A percentile compares a stretch with the other conserved stretches of the same genome.
phyloP scores from a whole-genome alignment of 2,888 invertebrate species.

The Acanthosepion pharaonis region DNA sequence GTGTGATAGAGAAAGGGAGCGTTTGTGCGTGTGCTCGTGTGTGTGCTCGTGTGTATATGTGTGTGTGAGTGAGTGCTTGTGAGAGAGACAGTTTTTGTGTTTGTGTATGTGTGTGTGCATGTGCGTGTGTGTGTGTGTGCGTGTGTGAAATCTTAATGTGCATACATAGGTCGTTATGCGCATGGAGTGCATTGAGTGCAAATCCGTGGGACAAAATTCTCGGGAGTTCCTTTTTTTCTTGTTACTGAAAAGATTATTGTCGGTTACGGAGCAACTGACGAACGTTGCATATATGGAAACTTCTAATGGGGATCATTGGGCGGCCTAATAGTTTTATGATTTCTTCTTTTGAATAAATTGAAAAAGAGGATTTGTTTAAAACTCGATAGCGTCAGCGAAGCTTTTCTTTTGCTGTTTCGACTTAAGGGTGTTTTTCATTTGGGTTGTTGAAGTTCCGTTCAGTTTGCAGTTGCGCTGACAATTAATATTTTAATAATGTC shows the following conservation, averaged over 20 bases:
- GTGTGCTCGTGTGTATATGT: too few species aligned
- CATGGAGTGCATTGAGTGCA: background rate
- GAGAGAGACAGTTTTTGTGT: too few species aligned
- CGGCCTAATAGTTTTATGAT: background rate
- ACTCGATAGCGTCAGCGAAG: background rate
- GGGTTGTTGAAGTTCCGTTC: too few species aligned
- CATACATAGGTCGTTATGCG: too few species aligned
- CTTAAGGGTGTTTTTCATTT: background rate
- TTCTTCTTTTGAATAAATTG: background rate
- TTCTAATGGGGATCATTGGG: background rate
- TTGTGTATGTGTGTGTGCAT: too few species aligned
- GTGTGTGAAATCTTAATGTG: too few species aligned
- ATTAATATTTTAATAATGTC: background rate
- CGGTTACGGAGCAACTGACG: background rate
- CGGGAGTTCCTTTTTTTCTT: background rate
- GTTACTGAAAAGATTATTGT: background rate
- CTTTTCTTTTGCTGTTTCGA: background rate
- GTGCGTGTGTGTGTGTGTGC: too few species aligned
- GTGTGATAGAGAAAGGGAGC: too few species aligned
- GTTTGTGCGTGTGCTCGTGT: too few species aligned
- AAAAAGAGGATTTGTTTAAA: background rate
- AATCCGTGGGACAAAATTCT: background rate
- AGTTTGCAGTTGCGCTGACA: background rate
- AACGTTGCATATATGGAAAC: background rate
- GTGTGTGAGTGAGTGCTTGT: too few species aligned